Evolutionary conservation across 2,888 invertebrate genomes (phyloP), one percentile per base, ranked within the genome.

Genomic region (Caenorhabditis parvicauda): DNA sequence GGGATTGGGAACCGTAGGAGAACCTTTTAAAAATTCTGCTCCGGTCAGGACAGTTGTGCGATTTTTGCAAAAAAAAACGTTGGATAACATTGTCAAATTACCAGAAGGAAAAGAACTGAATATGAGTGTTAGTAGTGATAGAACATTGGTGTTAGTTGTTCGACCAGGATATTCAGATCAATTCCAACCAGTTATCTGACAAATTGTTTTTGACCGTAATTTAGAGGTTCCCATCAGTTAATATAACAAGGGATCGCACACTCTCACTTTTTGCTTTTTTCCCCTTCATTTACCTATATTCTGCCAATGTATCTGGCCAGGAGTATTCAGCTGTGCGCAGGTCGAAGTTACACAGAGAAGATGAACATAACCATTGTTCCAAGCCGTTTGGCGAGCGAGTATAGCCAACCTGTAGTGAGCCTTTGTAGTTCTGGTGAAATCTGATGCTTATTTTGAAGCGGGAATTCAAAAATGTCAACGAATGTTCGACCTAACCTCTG

Each of bases 321-420:
- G 65, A 66, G 6, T 39, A 55, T 46, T 69, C 69, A 9, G 69
- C 65, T 7, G 60, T 47, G 27, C 59, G 60, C 28, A 69, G 54
- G 28, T 69, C 69, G 38, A 60, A 55, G 38, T 69, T 69, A 38
- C 69, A 69, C 22, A 53, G 41, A 1, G 54, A 29, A 24, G 47
- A 41, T 24, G 59, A 48, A 27, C 69, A 69, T 37, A 69, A 53
- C 69, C 69, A 69, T 45, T 69, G 63, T 27, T 69, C 69, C 28
- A 59, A 21, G 14, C 61, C 65, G 19, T 55, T 64, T 39, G 61
- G 57, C 1, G 69, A 61, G 19, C 61, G 58, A 47, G 65, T 65
- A 41, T 62, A 69, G 35, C 65, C 64, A 44, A 63, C 58, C 69
- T 69, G 37, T 27, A 49, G 27, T 24, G 19, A 5, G n/a, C 17